Evolutionary conservation across 2,113 vertebrate genomes (phyloP).

Genomic region (Emydocephalus ijimae): DNA sequence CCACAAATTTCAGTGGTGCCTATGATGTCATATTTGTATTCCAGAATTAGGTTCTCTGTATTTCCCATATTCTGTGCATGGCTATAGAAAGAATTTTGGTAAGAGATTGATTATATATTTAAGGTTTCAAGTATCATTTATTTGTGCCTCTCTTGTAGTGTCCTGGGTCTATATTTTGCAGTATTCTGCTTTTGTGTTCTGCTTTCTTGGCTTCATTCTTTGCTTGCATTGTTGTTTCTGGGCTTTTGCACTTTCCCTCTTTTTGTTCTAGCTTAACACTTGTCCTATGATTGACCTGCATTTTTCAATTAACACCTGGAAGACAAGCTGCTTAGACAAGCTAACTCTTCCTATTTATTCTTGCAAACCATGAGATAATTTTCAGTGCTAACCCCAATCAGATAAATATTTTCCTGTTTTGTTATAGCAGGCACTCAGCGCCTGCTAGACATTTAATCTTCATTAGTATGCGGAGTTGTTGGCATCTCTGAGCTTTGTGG

Average conservation of each 20-base stretch:
- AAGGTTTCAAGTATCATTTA: not conserved
- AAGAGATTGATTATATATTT: not conserved
- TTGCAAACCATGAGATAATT: not conserved
- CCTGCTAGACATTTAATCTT: not conserved
- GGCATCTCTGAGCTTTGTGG: not conserved
- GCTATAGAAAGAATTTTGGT: not conserved
- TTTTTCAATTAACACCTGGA: not conserved
- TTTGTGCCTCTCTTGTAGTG: not conserved
- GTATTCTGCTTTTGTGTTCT: not conserved
- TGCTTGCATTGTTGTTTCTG: not conserved
- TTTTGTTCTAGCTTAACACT: not conserved
- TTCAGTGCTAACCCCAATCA: not conserved
- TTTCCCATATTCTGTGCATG: not conserved
- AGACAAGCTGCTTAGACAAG: not conserved
- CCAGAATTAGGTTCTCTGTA: not conserved
- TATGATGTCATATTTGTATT: not conserved
- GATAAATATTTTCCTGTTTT: not conserved
- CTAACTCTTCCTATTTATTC: not conserved
- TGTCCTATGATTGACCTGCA: not conserved
- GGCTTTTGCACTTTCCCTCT: not conserved
- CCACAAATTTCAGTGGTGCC: not conserved
- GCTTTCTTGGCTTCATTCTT: not conserved
- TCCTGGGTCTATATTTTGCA: not conserved
- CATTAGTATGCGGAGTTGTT: not conserved
- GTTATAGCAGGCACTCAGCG: not conserved